A percentile compares a stretch with the other conserved stretches of the same genome.
phyloP scores from a whole-genome alignment of 2,797 vertebrate species.

The Myotis pilosus region DNA sequence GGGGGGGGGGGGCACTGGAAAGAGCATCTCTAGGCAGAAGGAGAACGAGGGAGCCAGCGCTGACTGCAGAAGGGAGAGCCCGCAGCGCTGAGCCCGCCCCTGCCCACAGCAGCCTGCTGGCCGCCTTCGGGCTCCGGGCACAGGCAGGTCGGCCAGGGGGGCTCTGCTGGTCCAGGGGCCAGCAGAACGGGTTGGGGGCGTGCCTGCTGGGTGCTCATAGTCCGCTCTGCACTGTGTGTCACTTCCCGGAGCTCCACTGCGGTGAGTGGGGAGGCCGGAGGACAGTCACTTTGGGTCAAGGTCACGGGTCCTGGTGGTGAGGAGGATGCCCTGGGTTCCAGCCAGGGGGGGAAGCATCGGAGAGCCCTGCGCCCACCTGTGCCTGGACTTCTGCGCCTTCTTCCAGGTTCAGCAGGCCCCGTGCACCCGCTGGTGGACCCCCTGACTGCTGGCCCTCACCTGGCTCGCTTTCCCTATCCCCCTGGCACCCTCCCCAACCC shows the following conservation, averaged over 20 bases:
- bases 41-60: background rate
- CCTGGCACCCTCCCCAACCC: slow-evolving; percentile 96
- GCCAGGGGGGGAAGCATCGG: fast-evolving
- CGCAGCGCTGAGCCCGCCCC: background rate
- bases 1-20: background rate
- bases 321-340: background rate
- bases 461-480: slow-evolving; percentile 97
- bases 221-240: background rate
- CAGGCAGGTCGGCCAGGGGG: too few relatives aligned
- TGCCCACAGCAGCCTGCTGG: background rate
- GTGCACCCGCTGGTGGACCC: slow-evolving; percentile 96
- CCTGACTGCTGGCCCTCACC: slow-evolving; percentile 94
- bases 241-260: fast-evolving
- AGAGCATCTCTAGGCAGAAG: background rate
- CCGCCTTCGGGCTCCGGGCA: background rate
- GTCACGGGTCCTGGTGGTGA: background rate
- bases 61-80: fast-evolving
- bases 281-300: background rate
- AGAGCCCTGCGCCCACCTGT: fast-evolving
- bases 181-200: background rate
- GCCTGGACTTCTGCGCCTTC: background rate
- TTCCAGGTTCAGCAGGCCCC: slow-evolving; percentile 91
- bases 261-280: background rate
- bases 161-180: background rate
- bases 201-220: background rate